Conservation (phyloP, 2,113 vertebrate genomes). For the Ginglymostoma cirratum region DNA sequence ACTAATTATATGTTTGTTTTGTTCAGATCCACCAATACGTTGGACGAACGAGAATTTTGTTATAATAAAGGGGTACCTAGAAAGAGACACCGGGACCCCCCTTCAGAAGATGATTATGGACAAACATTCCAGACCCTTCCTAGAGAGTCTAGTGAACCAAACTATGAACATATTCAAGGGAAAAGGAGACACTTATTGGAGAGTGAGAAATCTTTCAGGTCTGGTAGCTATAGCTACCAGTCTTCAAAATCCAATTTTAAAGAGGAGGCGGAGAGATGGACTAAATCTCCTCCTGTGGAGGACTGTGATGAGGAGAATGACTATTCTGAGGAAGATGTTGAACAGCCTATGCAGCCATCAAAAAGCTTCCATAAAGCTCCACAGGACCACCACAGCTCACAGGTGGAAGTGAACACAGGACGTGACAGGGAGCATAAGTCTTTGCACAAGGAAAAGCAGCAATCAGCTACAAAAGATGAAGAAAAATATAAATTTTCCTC, state of each 20-base stretch:
- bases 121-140: conserved; percentile 61
- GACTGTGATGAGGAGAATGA: conserved; percentile 57
- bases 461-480: conserved; percentile 45
- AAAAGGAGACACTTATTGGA: conserved; percentile 52
- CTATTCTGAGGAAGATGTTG: conserved; percentile 58
- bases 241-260: conserved; percentile 34
- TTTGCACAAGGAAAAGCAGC: conserved; percentile 58
- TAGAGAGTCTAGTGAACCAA: conserved; percentile 52
- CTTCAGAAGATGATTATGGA: conserved; percentile 55
- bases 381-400: conserved; percentile 48
- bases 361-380: conserved; percentile 58
- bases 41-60: conserved; percentile 9
- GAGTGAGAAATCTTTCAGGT: conserved; percentile 51
- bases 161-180: conserved; percentile 50
- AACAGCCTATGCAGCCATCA: conserved; percentile 65
- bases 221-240: conserved; percentile 41
- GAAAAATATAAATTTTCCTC: conserved; percentile 41
- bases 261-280: conserved; percentile 55
- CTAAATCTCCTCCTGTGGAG: conserved; percentile 53
- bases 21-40: conserved; percentile 12
- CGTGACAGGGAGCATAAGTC: conserved; percentile 65
- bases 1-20: conserved; percentile 17
- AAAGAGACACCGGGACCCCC: neutral
- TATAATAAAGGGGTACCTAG: conserved; percentile 1
- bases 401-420: conserved; percentile 58